phyloP scores from a whole-genome alignment of 2,797 vertebrate genomes.

The Varecia variegata region DNA sequence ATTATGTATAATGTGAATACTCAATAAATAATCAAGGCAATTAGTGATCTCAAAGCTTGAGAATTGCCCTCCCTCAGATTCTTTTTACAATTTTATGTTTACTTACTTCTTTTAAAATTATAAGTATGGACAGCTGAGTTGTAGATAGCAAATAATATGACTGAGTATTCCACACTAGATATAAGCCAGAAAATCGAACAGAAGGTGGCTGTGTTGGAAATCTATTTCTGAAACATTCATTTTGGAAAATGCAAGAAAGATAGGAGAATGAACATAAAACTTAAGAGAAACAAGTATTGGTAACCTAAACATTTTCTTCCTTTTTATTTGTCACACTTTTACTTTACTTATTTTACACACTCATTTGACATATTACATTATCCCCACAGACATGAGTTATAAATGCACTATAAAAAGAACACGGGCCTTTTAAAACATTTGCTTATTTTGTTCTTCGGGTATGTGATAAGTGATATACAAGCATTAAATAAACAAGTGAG shows the following conservation, averaged over 20 bases:
- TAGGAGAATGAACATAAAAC: background rate
- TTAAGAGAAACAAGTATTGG: background rate
- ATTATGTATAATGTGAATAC: background rate
- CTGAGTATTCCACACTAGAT: background rate
- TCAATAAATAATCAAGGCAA: background rate
- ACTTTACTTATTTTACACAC: background rate
- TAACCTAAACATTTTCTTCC: background rate
- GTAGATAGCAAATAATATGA: background rate
- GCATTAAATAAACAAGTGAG: background rate
- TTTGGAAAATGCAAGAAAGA: slow-evolving; percentile 4
- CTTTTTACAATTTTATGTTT: background rate
- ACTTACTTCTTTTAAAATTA: slow-evolving; percentile 4
- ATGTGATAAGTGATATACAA: background rate
- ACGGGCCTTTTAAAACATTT: background rate
- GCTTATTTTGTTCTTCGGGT: background rate
- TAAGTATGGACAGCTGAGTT: background rate
- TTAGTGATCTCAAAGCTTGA: background rate
- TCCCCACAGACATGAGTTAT: background rate
- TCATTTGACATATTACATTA: background rate
- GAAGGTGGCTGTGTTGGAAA: background rate
- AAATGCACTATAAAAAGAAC: background rate
- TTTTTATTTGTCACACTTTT: background rate
- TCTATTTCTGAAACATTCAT: background rate
- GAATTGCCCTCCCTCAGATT: background rate
- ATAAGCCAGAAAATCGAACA: background rate